Conservation (phyloP, 2,888 invertebrate genomes). For the Acanthosepion esculentum region DNA sequence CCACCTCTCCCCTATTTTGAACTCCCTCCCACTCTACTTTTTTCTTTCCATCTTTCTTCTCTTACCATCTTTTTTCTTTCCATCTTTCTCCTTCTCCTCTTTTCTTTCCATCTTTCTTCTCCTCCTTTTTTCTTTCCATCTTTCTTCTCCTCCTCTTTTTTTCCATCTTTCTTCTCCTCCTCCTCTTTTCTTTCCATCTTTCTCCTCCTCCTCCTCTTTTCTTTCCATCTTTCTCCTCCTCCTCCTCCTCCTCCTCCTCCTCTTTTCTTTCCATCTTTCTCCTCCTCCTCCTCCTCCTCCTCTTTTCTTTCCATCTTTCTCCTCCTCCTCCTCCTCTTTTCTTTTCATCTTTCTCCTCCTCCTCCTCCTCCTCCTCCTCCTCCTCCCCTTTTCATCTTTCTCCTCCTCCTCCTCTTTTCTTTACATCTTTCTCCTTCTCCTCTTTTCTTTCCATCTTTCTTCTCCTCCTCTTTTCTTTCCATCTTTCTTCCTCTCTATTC, state of each 20-base stretch:
- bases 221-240: background rate
- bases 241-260: background rate
- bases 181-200: background rate
- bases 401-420: background rate
- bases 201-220: background rate
- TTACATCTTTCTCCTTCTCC: no score
- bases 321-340: background rate
- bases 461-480: no score
- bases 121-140: background rate
- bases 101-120: background rate
- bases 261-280: background rate
- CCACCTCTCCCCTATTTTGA: no score
- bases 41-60: background rate
- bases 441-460: no score
- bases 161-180: background rate
- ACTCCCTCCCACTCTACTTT: no score
- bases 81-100: no score
- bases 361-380: background rate
- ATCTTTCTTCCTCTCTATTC: no score
- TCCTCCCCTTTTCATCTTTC: background rate
- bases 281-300: accelerated
- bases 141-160: background rate
- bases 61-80: no score
- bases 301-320: background rate
- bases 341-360: background rate